Percentiles rank a stretch among this genome's conserved stretches.
Conservation (phyloP, 2,113 vertebrate genomes). For the Hippocampus comes region DNA sequence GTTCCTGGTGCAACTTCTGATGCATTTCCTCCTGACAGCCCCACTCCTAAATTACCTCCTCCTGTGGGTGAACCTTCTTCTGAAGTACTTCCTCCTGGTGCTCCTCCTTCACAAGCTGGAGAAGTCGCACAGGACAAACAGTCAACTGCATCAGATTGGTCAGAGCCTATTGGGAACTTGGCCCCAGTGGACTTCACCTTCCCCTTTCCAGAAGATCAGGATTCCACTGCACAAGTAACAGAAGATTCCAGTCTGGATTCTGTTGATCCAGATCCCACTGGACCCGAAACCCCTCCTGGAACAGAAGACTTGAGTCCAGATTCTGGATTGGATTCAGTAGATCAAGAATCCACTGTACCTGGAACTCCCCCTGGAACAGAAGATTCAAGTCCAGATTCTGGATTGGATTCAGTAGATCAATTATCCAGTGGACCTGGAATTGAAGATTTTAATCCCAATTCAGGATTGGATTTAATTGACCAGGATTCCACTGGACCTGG, state of each 20-base stretch:
- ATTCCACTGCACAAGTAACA: constrained; percentile 7
- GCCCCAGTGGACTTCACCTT: constrained; percentile 48
- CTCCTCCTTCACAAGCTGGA: constrained; percentile 17
- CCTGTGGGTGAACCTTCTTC: constrained; percentile 1
- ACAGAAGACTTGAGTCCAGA: not conserved
- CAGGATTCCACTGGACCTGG: not conserved
- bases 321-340: not conserved
- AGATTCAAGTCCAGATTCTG: not conserved
- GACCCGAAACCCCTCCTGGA: not conserved
- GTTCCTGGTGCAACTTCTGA: not conserved
- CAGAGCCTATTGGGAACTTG: constrained; percentile 18
- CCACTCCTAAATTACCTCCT: constrained; percentile 9
- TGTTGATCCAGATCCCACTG: constrained; percentile 3
- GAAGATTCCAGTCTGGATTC: constrained; percentile 2
- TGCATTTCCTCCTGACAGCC: not conserved
- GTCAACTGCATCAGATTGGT: not conserved
- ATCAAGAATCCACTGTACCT: not conserved
- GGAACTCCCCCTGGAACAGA: not conserved
- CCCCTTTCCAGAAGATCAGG: constrained; percentile 24
- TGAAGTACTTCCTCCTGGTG: constrained; percentile 14
- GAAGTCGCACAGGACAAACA: constrained; percentile 10
- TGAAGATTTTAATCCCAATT: not conserved
- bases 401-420: not conserved
- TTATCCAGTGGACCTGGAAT: not conserved
- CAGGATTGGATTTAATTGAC: not conserved